phyloP scores from a whole-genome alignment of 2,113 vertebrate species.

The Passer montanus region DNA sequence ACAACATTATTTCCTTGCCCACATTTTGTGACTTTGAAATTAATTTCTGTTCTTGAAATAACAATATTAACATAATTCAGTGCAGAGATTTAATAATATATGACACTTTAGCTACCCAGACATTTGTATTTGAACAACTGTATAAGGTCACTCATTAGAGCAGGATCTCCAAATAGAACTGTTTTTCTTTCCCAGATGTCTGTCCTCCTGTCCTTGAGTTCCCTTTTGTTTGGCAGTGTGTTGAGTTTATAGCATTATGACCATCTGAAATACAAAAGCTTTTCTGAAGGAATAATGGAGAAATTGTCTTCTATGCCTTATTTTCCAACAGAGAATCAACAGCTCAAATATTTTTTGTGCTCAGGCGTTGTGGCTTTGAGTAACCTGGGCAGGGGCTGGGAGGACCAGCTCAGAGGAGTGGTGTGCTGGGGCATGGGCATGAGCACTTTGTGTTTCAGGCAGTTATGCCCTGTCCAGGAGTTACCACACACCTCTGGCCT shows the following conservation, averaged over 20 bases:
- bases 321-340: not conserved
- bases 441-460: fast-evolving
- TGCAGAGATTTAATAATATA: not conserved
- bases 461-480: fast-evolving
- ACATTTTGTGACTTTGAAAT: conserved; percentile 35
- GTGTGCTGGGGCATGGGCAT: not conserved
- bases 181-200: not conserved
- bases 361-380: not conserved
- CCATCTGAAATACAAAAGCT: not conserved
- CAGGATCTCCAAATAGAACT: not conserved
- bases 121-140: conserved; percentile 30
- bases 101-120: not conserved
- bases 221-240: not conserved
- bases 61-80: conserved; percentile 45
- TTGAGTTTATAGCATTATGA: not conserved
- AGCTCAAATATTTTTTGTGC: not conserved
- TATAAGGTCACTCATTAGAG: not conserved
- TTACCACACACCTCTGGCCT: not conserved
- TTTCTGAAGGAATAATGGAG: conserved; percentile 12
- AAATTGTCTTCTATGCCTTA: not conserved
- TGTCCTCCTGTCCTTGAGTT: conserved; percentile 10
- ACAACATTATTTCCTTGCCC: not conserved
- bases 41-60: conserved; percentile 52
- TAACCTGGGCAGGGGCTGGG: not conserved
- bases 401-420: not conserved